Conservation (phyloP, 2,888 invertebrate genomes). For the Adela reaumurella region DNA sequence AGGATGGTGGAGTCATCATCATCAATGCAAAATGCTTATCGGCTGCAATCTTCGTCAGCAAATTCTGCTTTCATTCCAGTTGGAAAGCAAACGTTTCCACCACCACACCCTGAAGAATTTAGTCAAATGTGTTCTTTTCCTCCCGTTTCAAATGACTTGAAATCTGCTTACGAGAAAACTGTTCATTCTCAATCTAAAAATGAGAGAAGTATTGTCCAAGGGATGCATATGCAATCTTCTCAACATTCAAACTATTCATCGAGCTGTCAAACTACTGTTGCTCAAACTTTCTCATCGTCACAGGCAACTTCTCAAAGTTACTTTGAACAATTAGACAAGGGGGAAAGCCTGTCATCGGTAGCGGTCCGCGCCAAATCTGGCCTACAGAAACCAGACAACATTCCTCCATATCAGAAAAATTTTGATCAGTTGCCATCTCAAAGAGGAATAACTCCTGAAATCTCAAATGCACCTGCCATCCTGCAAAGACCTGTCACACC, state of each 20-base stretch:
- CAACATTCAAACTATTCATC: constrained; percentile 2
- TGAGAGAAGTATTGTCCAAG: background rate
- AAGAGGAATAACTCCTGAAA: constrained; percentile 56
- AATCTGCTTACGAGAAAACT: constrained; percentile 23
- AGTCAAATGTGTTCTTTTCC: constrained; percentile 30
- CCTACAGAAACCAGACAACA: constrained; percentile 59
- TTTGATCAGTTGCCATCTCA: constrained; percentile 58
- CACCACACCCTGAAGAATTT: constrained; percentile 33
- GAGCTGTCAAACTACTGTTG: constrained; percentile 13
- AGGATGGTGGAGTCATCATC: constrained; percentile 24
- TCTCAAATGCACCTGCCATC: constrained; percentile 35
- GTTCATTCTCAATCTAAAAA: constrained; percentile 14
- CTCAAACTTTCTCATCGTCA: constrained; percentile 33
- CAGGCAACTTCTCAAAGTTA: constrained; percentile 38
- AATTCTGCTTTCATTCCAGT: constrained; percentile 47
- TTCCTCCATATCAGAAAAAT: constrained; percentile 64
- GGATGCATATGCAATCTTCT: constrained; percentile 1
- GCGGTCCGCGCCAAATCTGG: constrained; percentile 44
- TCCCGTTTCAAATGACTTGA: constrained; percentile 35
- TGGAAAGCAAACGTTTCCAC: constrained; percentile 39
- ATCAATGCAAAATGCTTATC: constrained; percentile 34
- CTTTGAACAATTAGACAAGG: constrained; percentile 40
- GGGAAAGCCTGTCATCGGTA: constrained; percentile 29
- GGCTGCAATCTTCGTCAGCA: constrained; percentile 36
- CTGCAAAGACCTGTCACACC: constrained; percentile 41